Conservation (phyloP, 1,140 invertebrate species). For the Drosophila novamexicana region DNA sequence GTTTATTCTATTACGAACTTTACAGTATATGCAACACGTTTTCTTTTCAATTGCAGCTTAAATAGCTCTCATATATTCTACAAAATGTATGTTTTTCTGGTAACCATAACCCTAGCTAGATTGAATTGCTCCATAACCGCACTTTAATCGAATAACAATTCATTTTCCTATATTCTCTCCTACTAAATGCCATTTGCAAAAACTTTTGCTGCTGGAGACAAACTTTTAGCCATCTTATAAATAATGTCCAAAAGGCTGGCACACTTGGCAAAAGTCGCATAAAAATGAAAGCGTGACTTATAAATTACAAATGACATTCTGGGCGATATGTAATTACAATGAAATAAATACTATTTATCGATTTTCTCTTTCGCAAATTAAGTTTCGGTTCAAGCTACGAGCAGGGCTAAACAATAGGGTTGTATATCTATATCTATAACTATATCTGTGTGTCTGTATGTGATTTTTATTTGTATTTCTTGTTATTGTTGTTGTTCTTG, state of each 20-base stretch:
- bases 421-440: conserved; percentile 5
- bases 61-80: too few species aligned
- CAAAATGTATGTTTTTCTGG: too few species aligned
- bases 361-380: conserved; percentile 20
- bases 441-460: not conserved
- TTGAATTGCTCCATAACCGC: too few species aligned
- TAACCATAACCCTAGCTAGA: too few species aligned
- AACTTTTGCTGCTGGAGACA: not conserved
- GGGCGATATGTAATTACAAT: conserved; percentile 7
- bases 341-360: conserved; percentile 22
- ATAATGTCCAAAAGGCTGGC: not conserved
- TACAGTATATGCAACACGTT: too few species aligned
- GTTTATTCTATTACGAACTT: too few species aligned
- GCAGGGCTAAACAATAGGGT: not conserved
- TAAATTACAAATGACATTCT: conserved; percentile 23
- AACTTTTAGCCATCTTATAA: not conserved
- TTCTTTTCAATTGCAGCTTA: too few species aligned
- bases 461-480: conserved; percentile 1
- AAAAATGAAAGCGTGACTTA: conserved; percentile 14
- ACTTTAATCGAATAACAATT: too few species aligned
- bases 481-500: not conserved
- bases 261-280: conserved; percentile 8
- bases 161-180: too few species aligned
- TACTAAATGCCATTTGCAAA: too few species aligned
- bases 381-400: not conserved